Evolutionary conservation across 2,888 invertebrate species (phyloP).

Genomic region (Anorthoa munda): DNA sequence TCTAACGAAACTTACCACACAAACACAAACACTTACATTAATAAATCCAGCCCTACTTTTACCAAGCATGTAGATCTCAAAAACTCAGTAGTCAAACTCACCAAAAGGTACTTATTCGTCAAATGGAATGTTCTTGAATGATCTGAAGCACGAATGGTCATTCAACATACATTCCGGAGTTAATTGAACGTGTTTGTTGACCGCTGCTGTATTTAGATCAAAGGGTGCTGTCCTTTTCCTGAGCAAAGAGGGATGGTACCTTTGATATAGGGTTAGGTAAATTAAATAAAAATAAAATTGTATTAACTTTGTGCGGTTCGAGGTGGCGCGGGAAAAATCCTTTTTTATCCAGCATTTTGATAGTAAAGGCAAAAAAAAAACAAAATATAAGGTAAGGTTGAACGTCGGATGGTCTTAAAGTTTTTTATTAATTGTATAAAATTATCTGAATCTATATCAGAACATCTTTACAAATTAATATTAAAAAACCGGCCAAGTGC

Average conservation of each 20-base stretch:
- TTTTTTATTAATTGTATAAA: no score
- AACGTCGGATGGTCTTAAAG: no score
- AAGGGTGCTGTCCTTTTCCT: constrained; percentile 16
- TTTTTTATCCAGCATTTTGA: no score
- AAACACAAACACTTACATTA: no score
- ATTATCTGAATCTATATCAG: no score
- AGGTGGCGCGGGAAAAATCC: no score
- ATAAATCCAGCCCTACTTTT: neutral
- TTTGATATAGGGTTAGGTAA: neutral
- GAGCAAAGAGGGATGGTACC: constrained; percentile 5
- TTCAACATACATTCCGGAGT: constrained; percentile 15
- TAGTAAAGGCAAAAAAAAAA: no score
- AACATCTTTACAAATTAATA: no score
- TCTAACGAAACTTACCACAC: no score
- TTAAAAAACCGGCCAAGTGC: no score
- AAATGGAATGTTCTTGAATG: constrained; percentile 10
- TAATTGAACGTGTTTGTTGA: constrained; percentile 31
- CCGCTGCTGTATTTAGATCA: constrained; percentile 36
- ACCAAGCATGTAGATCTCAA: neutral
- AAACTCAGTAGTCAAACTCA: neutral
- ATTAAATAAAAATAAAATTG: neutral
- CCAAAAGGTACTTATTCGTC: neutral
- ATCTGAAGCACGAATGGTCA: neutral
- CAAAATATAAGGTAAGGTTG: no score
- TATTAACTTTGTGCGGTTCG: no score